These are phyloP conservation scores for Agrilus cyanescens DNA, from an alignment of 2,888 invertebrate species.

Conservation along the genomic window DNA sequence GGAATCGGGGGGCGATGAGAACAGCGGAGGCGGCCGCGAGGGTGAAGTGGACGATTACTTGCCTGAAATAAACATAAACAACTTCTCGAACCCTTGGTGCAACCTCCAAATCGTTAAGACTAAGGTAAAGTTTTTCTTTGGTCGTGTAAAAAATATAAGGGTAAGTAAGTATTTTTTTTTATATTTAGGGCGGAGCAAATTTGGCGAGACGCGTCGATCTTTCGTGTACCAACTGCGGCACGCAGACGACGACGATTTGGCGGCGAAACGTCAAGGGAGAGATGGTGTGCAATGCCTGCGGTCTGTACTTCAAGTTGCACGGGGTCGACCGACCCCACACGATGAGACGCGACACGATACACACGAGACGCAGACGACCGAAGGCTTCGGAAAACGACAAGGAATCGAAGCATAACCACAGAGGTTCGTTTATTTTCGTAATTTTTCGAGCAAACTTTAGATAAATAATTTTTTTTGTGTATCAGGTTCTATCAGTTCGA, in stretches of 20 bases:
- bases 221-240: slow-evolving; percentile 91
- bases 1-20: slow-evolving; percentile 16
- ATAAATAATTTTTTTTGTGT: too few species aligned
- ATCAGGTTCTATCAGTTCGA: too few species aligned
- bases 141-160: background rate
- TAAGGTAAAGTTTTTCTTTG: slow-evolving; percentile 19
- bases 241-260: slow-evolving; percentile 97
- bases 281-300: slow-evolving; percentile 98
- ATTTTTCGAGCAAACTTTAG: too few species aligned
- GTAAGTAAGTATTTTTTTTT: slow-evolving; percentile 10
- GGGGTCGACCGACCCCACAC: slow-evolving; percentile 86
- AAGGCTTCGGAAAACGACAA: slow-evolving; percentile 47
- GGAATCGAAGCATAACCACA: slow-evolving; percentile 16
- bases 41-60: slow-evolving; percentile 22
- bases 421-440: too few species aligned
- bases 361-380: slow-evolving; percentile 81
- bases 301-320: slow-evolving; percentile 93
- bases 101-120: slow-evolving; percentile 30
- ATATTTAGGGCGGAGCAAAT: slow-evolving; percentile 18
- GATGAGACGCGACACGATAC: slow-evolving; percentile 94
- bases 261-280: slow-evolving; percentile 90
- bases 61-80: slow-evolving; percentile 31
- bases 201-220: slow-evolving; percentile 61
- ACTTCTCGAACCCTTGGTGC: slow-evolving; percentile 30
- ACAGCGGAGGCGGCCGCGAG: slow-evolving; percentile 18